Evolutionary conservation across 1,140 invertebrate genomes (phyloP).

Genomic region (Lasioglossum baleicum): DNA sequence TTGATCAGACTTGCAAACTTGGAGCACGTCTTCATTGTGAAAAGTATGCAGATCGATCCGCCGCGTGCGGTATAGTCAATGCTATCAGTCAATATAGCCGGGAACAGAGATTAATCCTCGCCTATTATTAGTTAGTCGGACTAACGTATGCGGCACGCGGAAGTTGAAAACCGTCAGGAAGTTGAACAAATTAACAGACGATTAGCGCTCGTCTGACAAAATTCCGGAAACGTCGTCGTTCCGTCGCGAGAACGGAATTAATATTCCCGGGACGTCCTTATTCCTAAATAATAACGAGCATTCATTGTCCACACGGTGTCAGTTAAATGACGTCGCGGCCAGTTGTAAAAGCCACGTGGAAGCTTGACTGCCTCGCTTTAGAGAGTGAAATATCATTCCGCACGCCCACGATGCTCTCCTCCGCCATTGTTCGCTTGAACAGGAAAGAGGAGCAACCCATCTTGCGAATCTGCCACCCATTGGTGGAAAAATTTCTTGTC

Average conservation of each 20-base stretch:
- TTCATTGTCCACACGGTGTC: conserved; percentile 26
- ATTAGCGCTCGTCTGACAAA: conserved; percentile 1
- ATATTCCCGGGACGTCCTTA: conserved; percentile 21
- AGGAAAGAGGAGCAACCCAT: no score
- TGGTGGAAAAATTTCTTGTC: no score
- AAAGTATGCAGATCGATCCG: neutral
- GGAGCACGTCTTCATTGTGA: neutral
- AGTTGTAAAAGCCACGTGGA: conserved; percentile 24
- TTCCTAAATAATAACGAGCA: conserved; percentile 25
- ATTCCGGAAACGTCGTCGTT: neutral
- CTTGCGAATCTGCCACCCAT: no score
- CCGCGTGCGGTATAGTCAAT: neutral
- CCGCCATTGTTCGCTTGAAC: neutral
- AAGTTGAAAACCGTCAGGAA: no score
- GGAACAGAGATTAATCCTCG: neutral
- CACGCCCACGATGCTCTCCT: neutral
- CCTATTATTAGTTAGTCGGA: neutral
- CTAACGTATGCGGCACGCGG: neutral
- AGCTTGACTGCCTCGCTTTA: conserved; percentile 9
- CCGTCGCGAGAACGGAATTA: conserved; percentile 23
- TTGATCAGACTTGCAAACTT: neutral
- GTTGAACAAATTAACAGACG: conserved; percentile 17
- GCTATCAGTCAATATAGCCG: neutral
- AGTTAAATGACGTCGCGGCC: conserved; percentile 13
- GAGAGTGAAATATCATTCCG: conserved; percentile 23